phyloP scores from a whole-genome alignment of 2,888 invertebrate species.

The Macaria liturata region DNA sequence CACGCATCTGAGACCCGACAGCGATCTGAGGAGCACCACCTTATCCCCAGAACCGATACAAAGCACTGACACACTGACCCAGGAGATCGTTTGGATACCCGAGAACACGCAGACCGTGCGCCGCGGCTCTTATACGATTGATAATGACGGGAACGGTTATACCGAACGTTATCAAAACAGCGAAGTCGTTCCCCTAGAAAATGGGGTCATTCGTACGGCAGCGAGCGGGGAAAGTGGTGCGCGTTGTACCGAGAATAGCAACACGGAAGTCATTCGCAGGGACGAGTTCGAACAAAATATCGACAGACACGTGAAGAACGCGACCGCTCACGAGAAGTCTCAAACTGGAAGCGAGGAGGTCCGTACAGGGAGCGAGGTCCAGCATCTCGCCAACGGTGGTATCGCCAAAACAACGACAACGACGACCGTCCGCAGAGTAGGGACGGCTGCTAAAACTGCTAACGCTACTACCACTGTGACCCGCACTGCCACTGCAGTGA shows the following conservation, averaged over 20 bases:
- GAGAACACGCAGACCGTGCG: slow-evolving; percentile 55
- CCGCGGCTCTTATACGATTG: slow-evolving; percentile 75
- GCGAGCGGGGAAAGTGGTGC: slow-evolving; percentile 62
- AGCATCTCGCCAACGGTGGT: slow-evolving; percentile 69
- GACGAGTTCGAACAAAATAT: slow-evolving; percentile 66
- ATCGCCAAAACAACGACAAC: slow-evolving; percentile 70
- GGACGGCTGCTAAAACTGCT: slow-evolving; percentile 66
- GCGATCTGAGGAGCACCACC: slow-evolving; percentile 62
- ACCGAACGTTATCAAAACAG: slow-evolving; percentile 63
- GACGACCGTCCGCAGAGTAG: slow-evolving; percentile 67
- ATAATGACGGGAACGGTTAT: slow-evolving; percentile 59
- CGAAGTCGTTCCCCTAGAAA: slow-evolving; percentile 66
- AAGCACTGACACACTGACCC: slow-evolving; percentile 58
- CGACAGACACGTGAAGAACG: slow-evolving; percentile 58
- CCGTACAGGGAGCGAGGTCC: slow-evolving; percentile 64
- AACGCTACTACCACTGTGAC: slow-evolving; percentile 62
- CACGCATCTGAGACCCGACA: slow-evolving; percentile 66
- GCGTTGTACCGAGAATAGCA: slow-evolving; percentile 53
- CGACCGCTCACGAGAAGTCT: slow-evolving; percentile 62
- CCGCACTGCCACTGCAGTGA: slow-evolving; percentile 66
- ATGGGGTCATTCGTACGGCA: slow-evolving; percentile 59
- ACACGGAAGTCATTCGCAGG: slow-evolving; percentile 54
- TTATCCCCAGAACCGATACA: slow-evolving; percentile 69
- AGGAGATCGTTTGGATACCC: slow-evolving; percentile 74
- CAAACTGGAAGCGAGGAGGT: slow-evolving; percentile 66